Base-by-base conservation (phyloP, 2,113 vertebrate genomes). In the Oxygymnocypris stewartii region DNA sequence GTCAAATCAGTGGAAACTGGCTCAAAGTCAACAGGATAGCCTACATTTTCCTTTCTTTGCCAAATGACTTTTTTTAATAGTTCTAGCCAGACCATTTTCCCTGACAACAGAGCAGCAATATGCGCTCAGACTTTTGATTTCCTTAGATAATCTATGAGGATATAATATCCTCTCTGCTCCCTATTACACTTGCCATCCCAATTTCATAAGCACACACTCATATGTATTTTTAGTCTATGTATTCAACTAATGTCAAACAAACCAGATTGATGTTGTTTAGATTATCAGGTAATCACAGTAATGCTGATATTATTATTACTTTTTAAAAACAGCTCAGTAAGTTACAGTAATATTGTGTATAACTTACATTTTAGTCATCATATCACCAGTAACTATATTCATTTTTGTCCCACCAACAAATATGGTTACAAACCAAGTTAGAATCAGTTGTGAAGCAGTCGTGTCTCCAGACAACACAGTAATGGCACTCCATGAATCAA, bases 1-100 rank as follows among this genome's bases (percentile, higher is more conserved):
- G 71, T 77, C 85, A 83, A 67, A 77, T 57, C 44, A 67, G 11
- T n/a, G 47, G 73, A 65, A 57, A 47, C 40, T 28, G 76, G 79
- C 73, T 85, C 35, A n/a, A 69, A 51, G 59, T 78, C 59, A 59
- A 81, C 61, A 18, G 67, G 12, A 86, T 86, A 61, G 76, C 49
- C 76, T 54, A 78, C 13, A 77, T 40, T 79, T 71, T 85, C 35
- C 28, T 78, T 85, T 85, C 61, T 44, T 85, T 67, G 31, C 61
- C 79, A 78, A 57, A 80, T 61, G 2, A 37, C 78, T 65, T 63
- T 40, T 79, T 73, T 73, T 14, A 28, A 20, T 40, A 63, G 54
- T 74, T 57, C n/a, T 25, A 47, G 51, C 20, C 28, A 57, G 42
- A 71, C 47, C 7, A 9, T 74, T 74, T 73, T 40, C 49, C 10